Conservation (phyloP, 2,797 vertebrate species). For the Smutsia gigantea region DNA sequence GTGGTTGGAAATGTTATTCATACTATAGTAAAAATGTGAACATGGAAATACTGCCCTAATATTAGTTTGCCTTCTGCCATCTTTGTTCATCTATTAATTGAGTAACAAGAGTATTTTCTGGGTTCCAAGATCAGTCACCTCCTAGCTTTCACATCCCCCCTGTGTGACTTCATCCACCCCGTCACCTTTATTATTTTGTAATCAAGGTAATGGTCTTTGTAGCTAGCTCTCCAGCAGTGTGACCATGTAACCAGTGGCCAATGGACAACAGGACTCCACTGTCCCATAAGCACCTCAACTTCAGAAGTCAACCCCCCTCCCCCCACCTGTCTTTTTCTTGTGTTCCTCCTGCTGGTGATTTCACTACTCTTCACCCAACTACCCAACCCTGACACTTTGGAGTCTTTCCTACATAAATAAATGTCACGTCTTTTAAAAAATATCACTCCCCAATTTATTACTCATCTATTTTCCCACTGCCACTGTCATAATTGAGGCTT, state of each 20-base stretch:
- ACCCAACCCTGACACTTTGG: background rate
- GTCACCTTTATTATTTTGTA: background rate
- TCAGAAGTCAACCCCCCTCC: background rate
- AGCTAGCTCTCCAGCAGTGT: background rate
- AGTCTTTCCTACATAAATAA: background rate
- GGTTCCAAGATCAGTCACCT: background rate
- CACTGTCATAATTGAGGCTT: background rate
- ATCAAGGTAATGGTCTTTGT: background rate
- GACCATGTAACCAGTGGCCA: too few species aligned
- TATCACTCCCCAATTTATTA: background rate
- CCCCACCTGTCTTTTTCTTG: accelerated
- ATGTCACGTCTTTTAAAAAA: background rate
- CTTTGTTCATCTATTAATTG: background rate
- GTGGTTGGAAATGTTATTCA: background rate
- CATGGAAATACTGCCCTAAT: background rate
- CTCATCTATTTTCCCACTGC: background rate
- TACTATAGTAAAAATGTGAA: background rate
- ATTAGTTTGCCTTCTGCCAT: background rate
- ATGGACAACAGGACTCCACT: accelerated
- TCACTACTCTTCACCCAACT: accelerated
- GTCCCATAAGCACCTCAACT: background rate
- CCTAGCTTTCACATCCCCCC: background rate
- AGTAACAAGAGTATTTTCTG: background rate
- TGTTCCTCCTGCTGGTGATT: background rate
- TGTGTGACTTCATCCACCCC: background rate